Evolutionary conservation across 2,113 vertebrate species (phyloP).

Genomic region (Cottus gobio): DNA sequence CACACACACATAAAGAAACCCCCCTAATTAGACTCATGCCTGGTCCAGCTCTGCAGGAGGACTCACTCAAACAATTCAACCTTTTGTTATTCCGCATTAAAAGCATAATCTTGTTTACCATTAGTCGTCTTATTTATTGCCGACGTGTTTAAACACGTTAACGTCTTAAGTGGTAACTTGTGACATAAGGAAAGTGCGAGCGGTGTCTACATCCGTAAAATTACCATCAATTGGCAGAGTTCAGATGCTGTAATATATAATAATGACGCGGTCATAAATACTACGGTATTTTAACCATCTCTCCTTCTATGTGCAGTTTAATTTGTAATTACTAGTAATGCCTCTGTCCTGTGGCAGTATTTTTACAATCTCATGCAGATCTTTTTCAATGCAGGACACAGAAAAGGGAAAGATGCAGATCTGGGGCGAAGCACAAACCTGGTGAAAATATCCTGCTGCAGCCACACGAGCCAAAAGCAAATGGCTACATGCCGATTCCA

Average conservation of each 20-base stretch:
- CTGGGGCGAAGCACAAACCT: neutral
- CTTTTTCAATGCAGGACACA: neutral
- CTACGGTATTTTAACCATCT: neutral
- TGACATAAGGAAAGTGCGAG: slow-evolving; percentile 1
- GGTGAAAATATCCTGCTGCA: neutral
- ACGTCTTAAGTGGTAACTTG: slow-evolving; percentile 1
- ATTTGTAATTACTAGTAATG: slow-evolving; percentile 2
- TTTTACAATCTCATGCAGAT: neutral
- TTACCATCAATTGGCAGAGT: neutral
- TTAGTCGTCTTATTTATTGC: slow-evolving; percentile 13
- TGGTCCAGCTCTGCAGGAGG: slow-evolving; percentile 29
- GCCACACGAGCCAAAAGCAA: slow-evolving; percentile 32
- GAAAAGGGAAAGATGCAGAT: neutral
- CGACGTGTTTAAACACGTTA: slow-evolving; percentile 4
- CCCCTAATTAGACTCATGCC: slow-evolving; percentile 43
- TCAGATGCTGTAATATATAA: neutral
- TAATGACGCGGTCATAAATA: neutral
- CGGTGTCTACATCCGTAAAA: slow-evolving; percentile 1
- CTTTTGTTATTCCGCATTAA: slow-evolving; percentile 29
- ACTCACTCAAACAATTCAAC: slow-evolving; percentile 32
- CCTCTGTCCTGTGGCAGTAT: neutral
- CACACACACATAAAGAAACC: slow-evolving; percentile 32
- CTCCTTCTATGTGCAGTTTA: neutral
- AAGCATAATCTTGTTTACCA: slow-evolving; percentile 24
- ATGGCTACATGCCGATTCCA: slow-evolving; percentile 12